Conservation (phyloP, 2,797 vertebrate species). For the Acipenser transmontanus region DNA sequence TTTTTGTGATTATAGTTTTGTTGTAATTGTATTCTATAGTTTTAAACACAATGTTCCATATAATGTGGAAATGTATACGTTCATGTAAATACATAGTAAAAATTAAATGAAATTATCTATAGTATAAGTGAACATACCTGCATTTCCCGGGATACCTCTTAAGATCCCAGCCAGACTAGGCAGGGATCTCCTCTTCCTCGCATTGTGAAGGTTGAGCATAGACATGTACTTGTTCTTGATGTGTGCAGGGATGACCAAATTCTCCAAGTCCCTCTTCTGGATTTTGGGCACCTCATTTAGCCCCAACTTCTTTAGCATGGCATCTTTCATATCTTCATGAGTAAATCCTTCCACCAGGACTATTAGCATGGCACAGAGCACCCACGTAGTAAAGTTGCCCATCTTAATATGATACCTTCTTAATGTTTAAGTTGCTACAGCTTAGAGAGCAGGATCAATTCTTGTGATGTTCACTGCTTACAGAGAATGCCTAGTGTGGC, state of each 20-base stretch:
- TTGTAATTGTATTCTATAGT: too few relatives aligned
- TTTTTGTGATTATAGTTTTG: too few relatives aligned
- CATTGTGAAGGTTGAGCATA: slow-evolving; percentile 66
- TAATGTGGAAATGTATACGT: too few relatives aligned
- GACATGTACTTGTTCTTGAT: slow-evolving; percentile 72
- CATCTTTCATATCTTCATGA: slow-evolving; percentile 66
- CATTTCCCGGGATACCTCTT: slow-evolving; percentile 71
- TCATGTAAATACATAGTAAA: too few relatives aligned
- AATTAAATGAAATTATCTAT: too few relatives aligned
- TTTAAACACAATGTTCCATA: too few relatives aligned
- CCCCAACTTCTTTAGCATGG: slow-evolving; percentile 69
- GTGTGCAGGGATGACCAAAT: slow-evolving; percentile 71
- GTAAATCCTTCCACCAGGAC: slow-evolving; percentile 46
- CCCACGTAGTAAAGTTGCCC: slow-evolving; percentile 30
- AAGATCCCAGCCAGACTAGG: slow-evolving; percentile 82
- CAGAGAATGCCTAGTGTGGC: slow-evolving; percentile 31
- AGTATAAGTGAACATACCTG: slow-evolving; percentile 55
- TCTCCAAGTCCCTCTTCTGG: slow-evolving; percentile 69
- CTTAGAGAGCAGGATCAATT: slow-evolving; percentile 20
- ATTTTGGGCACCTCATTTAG: slow-evolving; percentile 63
- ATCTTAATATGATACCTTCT: slow-evolving; percentile 14
- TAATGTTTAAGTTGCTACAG: slow-evolving; percentile 26
- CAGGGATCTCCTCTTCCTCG: slow-evolving; percentile 61
- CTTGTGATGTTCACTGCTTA: background rate
- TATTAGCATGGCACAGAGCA: slow-evolving; percentile 36